Evolutionary conservation across 2,797 vertebrate genomes (phyloP).

Genomic region (Aselliscus stoliczkanus): DNA sequence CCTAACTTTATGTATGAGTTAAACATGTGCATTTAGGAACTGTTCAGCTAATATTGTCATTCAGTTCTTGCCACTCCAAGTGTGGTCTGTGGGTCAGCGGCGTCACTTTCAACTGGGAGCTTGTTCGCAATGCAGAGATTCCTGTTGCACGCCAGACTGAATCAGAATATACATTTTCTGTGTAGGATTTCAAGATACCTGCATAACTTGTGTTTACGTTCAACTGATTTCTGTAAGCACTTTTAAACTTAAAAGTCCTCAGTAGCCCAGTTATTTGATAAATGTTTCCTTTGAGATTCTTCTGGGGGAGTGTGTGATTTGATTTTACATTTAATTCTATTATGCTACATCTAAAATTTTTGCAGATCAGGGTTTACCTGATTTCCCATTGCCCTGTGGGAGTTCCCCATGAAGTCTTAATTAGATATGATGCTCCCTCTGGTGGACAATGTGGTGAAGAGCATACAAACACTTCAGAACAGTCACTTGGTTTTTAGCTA

Average conservation of each 20-base stretch:
- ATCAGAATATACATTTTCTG: neutral
- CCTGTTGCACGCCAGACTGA: neutral
- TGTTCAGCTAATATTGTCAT: neutral
- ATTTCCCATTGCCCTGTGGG: neutral
- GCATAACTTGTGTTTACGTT: neutral
- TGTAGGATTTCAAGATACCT: neutral
- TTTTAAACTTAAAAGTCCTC: neutral
- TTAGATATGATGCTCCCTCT: conserved; percentile 54
- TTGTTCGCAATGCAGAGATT: neutral
- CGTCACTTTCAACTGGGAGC: neutral
- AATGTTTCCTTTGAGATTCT: neutral
- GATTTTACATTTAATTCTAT: neutral
- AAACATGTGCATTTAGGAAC: neutral
- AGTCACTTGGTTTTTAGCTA: neutral
- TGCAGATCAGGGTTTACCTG: neutral
- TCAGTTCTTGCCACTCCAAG: neutral
- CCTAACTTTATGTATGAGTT: neutral
- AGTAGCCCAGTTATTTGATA: neutral
- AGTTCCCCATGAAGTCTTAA: neutral
- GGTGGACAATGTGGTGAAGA: conserved; percentile 29
- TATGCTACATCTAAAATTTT: neutral
- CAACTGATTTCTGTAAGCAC: neutral
- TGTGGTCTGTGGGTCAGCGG: neutral
- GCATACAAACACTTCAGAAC: neutral
- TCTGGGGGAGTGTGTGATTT: neutral